These are phyloP conservation scores for Anoncus sp. DNA, from an alignment of 2,888 invertebrate species.

Conservation along the genomic window DNA sequence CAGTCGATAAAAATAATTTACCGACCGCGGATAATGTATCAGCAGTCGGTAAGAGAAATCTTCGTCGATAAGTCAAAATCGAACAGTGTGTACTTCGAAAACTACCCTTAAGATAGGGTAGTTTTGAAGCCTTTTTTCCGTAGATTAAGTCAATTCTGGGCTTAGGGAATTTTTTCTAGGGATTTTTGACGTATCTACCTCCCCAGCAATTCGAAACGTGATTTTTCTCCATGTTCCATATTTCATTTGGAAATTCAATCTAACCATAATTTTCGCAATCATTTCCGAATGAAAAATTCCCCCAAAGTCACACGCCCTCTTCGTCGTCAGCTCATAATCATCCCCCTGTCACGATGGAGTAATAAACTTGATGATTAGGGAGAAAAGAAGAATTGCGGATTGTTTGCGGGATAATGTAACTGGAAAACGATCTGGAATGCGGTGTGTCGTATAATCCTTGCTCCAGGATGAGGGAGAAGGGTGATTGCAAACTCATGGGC, in stretches of 20 bases:
- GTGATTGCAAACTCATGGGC: conserved; percentile 28
- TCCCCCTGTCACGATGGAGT: conserved; percentile 1
- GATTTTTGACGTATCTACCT: too few relatives aligned
- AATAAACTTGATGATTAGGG: conserved; percentile 8
- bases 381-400: conserved; percentile 12
- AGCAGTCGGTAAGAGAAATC: not conserved
- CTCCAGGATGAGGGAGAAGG: conserved; percentile 1
- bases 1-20: too few relatives aligned
- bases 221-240: too few relatives aligned
- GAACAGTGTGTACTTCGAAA: too few relatives aligned
- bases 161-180: too few relatives aligned
- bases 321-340: not conserved
- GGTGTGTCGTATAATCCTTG: conserved; percentile 59
- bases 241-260: too few relatives aligned
- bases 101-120: too few relatives aligned
- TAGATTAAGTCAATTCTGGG: too few relatives aligned
- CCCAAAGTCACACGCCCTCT: not conserved
- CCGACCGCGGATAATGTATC: not conserved
- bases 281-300: not conserved
- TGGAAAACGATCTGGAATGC: conserved; percentile 60
- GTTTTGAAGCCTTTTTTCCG: too few relatives aligned
- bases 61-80: not conserved
- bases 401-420: conserved; percentile 47
- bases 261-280: not conserved
- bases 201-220: too few relatives aligned